Evolutionary conservation across 2,888 invertebrate species (phyloP), one percentile per base, ranked within the genome.

Genomic region (Polydrusus cervinus): DNA sequence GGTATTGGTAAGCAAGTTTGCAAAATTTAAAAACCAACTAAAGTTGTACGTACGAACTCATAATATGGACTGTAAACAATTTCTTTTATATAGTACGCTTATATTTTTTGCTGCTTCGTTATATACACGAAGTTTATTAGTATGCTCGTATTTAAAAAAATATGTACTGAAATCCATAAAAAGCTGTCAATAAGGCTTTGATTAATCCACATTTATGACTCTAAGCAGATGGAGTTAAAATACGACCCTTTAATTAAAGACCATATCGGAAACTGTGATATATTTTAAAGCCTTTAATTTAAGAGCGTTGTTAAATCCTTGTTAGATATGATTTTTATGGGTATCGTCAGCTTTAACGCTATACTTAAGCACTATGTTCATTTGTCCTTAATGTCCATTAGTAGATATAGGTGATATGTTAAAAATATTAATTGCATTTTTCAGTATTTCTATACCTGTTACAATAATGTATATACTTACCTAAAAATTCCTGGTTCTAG

Each of bases 201-300:
- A 25, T 53, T 25, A 25, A 20, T 53, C 53, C 9, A 25, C 20
- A 25, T 53, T 53, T 25, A 53, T 20, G 13, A 20, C 25, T 6
- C 25, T 13, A 53, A 25, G 11, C 18, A 53, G 10, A 53, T 49
- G 5, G 1, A 25, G 13, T 20, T 20, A 25, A 53, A 53, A 25
- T 25, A 20, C 13, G 53, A 13, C 25, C 20, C 3, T 53, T 53
- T 25, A 25, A 53, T 53, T 53, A 53, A 53, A 25, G 13, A 5
- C 25, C 7, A 8, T 25, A 53, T 10, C n/a, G n/a, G n/a, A n/a
- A n/a, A n/a, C n/a, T n/a, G n/a, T 53, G 53, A 53, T 53, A 25
- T 53, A 53, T 53, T 53, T 53, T 53, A 53, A 25, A 53, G 53
- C 53, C 25, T 53, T 53, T 53, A 53, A 53, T 13, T 25, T 53